phyloP scores from a whole-genome alignment of 23 tunicate species.

The Diplosoma virens region DNA sequence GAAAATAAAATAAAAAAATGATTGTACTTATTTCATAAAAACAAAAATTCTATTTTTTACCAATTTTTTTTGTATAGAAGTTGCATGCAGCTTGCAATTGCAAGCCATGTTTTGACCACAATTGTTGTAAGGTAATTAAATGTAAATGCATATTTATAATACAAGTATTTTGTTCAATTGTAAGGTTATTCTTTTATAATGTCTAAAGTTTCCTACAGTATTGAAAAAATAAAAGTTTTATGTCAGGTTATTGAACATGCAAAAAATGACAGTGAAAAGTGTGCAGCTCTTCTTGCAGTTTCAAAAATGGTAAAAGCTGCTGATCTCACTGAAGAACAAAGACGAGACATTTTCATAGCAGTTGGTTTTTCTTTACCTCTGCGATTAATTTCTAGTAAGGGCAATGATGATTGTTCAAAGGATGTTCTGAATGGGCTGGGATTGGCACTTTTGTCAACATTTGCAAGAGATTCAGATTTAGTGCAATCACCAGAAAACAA shows the following conservation, averaged over 20 bases:
- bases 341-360: conserved; percentile 36
- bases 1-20: no score
- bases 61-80: no score
- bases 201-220: no score
- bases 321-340: conserved; percentile 13
- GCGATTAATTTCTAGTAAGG: conserved; percentile 42
- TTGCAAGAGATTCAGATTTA: conserved; percentile 23
- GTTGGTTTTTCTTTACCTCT: conserved; percentile 62
- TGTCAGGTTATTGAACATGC: conserved; percentile 33
- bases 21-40: no score
- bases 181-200: no score
- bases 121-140: no score
- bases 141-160: no score
- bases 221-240: no score
- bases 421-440: conserved; percentile 19
- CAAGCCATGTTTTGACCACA: no score
- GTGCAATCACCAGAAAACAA: conserved; percentile 3
- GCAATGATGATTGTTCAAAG: background rate
- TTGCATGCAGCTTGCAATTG: no score
- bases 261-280: conserved; percentile 68
- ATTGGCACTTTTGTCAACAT: conserved; percentile 44
- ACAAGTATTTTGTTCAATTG: no score
- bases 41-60: no score
- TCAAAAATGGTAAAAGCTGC: conserved; percentile 48
- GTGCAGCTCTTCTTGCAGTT: conserved; percentile 73